These are phyloP conservation scores for Pseudochromis fuscus DNA, from an alignment of 2,797 vertebrate species.

Conservation along the genomic window DNA sequence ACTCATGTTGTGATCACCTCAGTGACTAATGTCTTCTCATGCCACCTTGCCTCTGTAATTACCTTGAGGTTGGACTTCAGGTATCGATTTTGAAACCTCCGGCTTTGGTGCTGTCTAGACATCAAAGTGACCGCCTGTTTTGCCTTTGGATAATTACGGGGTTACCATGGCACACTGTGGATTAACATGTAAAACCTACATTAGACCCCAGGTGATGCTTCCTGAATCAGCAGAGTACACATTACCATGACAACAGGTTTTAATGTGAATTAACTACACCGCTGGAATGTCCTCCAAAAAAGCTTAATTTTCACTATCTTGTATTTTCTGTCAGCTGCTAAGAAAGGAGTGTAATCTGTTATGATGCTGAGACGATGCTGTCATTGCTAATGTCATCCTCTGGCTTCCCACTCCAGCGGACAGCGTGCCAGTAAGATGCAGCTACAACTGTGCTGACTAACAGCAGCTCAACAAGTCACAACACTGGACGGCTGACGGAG, in stretches of 20 bases:
- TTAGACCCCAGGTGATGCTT: slow-evolving; percentile 60
- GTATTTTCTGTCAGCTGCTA: neutral
- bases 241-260: slow-evolving; percentile 1
- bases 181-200: slow-evolving; percentile 22
- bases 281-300: no score
- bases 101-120: slow-evolving; percentile 58
- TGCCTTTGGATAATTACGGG: slow-evolving; percentile 53
- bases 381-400: slow-evolving; percentile 46
- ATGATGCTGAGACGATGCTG: slow-evolving; percentile 14
- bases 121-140: slow-evolving; percentile 54
- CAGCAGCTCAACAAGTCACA: slow-evolving; percentile 38
- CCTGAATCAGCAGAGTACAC: slow-evolving; percentile 17
- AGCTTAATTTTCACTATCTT: no score
- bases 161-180: slow-evolving; percentile 41
- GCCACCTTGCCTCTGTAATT: slow-evolving; percentile 21
- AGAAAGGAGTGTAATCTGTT: neutral
- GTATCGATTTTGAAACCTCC: slow-evolving; percentile 38
- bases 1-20: slow-evolving; percentile 3
- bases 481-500: slow-evolving; percentile 41
- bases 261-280: neutral
- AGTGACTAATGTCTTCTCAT: slow-evolving; percentile 24
- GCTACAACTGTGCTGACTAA: slow-evolving; percentile 43
- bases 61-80: neutral
- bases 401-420: slow-evolving; percentile 46
- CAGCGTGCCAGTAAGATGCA: slow-evolving; percentile 51